These are phyloP conservation scores for Aurelia sp. DNA, from an alignment of 30 jellyfish, hydroid and myxozoan species.

Conservation along the genomic window DNA sequence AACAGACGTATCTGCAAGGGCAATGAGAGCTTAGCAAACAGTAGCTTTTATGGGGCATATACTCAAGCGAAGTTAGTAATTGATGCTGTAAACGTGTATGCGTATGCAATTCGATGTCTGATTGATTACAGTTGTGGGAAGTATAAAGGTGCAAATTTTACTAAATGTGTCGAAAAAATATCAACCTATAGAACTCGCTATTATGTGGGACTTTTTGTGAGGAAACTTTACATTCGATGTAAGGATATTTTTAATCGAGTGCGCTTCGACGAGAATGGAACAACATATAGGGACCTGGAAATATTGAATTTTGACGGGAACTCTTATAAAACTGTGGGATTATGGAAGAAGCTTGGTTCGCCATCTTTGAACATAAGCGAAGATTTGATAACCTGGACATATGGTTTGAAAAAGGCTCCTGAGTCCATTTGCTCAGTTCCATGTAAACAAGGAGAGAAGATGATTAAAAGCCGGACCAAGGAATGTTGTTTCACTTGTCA, in stretches of 20 bases:
- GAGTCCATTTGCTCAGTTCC: conserved; percentile 55
- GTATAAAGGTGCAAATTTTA: background rate
- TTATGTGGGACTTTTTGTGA: background rate
- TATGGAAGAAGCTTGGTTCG: background rate
- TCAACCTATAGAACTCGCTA: background rate
- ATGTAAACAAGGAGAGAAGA: conserved; percentile 39
- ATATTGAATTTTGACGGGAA: conserved; percentile 35
- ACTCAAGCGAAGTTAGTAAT: conserved; percentile 33
- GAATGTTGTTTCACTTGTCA: conserved; percentile 70
- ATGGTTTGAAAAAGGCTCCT: conserved; percentile 16
- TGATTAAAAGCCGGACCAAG: conserved; percentile 4
- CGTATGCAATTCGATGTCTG: conserved; percentile 22
- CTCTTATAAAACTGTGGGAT: conserved; percentile 28
- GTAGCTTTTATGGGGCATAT: conserved; percentile 34
- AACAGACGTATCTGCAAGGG: conserved; percentile 16
- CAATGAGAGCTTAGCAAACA: conserved; percentile 23
- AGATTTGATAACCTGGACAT: conserved; percentile 5
- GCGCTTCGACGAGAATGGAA: conserved; percentile 15
- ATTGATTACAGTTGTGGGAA: background rate
- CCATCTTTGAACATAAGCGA: background rate
- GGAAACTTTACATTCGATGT: background rate
- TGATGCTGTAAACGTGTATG: conserved; percentile 49
- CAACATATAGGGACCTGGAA: conserved; percentile 17
- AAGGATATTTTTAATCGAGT: background rate
- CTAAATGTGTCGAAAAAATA: background rate